These are phyloP conservation scores for Neodiprion virginianus DNA, from an alignment of 1,140 invertebrate genomes.

Conservation along the genomic window DNA sequence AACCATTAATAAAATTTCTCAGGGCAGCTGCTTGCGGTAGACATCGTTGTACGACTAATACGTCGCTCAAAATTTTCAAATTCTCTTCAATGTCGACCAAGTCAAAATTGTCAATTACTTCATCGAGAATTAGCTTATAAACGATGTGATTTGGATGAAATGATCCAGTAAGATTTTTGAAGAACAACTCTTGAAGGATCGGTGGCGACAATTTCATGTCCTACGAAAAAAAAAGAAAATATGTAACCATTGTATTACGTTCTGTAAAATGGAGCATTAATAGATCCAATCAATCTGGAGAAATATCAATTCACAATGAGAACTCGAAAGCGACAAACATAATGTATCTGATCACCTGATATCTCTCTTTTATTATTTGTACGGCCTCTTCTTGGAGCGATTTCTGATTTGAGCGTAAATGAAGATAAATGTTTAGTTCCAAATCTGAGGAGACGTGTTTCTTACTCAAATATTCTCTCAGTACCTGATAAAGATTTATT, in stretches of 20 bases:
- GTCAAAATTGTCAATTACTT: conserved; percentile 50
- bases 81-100: conserved; percentile 45
- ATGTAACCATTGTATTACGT: not conserved
- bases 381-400: conserved; percentile 47
- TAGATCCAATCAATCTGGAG: conserved; percentile 11
- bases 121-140: conserved; percentile 51
- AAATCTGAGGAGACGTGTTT: conserved; percentile 34
- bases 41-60: conserved; percentile 48
- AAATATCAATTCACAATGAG: conserved; percentile 14
- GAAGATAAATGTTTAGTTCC: conserved; percentile 47
- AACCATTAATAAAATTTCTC: conserved; percentile 47
- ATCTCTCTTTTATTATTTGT: conserved; percentile 43
- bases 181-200: conserved; percentile 54
- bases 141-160: conserved; percentile 51
- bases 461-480: conserved; percentile 44
- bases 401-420: conserved; percentile 42
- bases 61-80: conserved; percentile 45
- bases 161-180: conserved; percentile 50
- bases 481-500: conserved; percentile 32
- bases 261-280: not conserved
- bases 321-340: not conserved
- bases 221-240: conserved; percentile 36
- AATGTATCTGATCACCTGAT: conserved; percentile 38
- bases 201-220: conserved; percentile 36
- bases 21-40: conserved; percentile 52